Percentiles rank a stretch among this genome's conserved stretches.
These are phyloP conservation scores for Epizoanthus rinbou DNA, from an alignment of 92 coral and sea anemone species.

Conservation along the genomic window DNA sequence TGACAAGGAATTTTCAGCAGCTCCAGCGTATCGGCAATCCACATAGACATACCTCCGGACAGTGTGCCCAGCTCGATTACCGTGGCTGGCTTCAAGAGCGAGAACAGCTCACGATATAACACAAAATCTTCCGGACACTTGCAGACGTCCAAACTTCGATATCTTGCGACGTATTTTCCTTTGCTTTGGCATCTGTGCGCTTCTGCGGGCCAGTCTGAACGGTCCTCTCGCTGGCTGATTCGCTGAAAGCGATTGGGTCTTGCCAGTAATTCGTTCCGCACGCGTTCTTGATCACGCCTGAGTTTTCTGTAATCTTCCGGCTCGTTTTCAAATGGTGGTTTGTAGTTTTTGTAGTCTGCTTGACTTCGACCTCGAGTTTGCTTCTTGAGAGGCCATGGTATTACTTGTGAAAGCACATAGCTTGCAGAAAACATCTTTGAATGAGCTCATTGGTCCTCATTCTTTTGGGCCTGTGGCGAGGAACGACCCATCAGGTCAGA, in stretches of 20 bases:
- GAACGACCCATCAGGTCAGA: too few relatives aligned
- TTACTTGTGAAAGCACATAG: background rate
- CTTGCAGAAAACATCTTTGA: background rate
- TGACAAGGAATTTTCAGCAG: conserved; percentile 22
- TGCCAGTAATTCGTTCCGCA: conserved; percentile 29
- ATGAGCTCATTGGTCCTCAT: too few relatives aligned
- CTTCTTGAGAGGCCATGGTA: background rate
- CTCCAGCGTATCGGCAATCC: conserved; percentile 48
- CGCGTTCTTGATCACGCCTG: conserved; percentile 10
- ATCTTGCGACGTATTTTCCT: conserved; percentile 34
- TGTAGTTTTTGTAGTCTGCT: conserved; percentile 23
- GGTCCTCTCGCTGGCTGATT: conserved; percentile 46
- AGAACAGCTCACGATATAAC: conserved; percentile 43
- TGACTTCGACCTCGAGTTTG: background rate
- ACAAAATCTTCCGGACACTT: conserved; percentile 55
- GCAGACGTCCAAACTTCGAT: conserved; percentile 50
- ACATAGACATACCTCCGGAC: conserved; percentile 52
- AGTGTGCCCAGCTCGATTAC: conserved; percentile 54
- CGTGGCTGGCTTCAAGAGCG: conserved; percentile 33
- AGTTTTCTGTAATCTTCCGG: conserved; percentile 40
- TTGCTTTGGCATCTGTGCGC: background rate
- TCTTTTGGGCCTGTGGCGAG: too few relatives aligned
- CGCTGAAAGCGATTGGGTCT: conserved; percentile 41
- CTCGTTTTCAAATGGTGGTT: conserved; percentile 47
- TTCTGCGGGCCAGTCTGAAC: conserved; percentile 42